phyloP scores from a whole-genome alignment of 2,888 invertebrate species.

The Acronicta aceris region DNA sequence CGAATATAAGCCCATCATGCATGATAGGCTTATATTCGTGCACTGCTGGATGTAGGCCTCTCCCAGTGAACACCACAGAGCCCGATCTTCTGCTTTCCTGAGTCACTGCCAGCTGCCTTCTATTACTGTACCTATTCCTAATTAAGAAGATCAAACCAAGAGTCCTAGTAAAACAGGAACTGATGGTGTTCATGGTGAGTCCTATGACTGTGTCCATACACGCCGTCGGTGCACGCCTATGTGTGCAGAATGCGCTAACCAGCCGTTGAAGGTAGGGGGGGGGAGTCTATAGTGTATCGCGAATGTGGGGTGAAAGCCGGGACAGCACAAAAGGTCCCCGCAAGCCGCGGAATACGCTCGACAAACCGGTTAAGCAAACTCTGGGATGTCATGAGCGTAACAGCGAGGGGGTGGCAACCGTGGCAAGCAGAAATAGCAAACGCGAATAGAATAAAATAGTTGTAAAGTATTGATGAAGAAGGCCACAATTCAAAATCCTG shows the following conservation, averaged over 20 bases:
- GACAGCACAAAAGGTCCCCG: background rate
- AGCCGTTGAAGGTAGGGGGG: background rate
- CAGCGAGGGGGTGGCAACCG: background rate
- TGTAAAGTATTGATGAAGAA: background rate
- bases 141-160: no score
- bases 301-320: background rate
- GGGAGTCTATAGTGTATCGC: background rate
- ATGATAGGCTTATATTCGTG: no score
- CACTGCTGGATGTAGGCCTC: no score
- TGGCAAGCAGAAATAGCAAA: no score
- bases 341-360: constrained; percentile 11
- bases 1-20: no score
- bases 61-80: no score
- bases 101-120: no score
- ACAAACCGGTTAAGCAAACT: constrained; percentile 13
- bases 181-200: constrained; percentile 9
- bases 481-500: no score
- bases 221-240: constrained; percentile 13
- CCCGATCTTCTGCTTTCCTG: no score
- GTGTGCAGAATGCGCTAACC: constrained; percentile 25
- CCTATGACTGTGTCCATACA: constrained; percentile 15
- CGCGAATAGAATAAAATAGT: no score
- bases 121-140: no score
- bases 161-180: background rate
- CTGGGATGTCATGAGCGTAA: background rate